Base-by-base conservation (phyloP, 2,113 vertebrate species). In the Catharus bicknelli region DNA sequence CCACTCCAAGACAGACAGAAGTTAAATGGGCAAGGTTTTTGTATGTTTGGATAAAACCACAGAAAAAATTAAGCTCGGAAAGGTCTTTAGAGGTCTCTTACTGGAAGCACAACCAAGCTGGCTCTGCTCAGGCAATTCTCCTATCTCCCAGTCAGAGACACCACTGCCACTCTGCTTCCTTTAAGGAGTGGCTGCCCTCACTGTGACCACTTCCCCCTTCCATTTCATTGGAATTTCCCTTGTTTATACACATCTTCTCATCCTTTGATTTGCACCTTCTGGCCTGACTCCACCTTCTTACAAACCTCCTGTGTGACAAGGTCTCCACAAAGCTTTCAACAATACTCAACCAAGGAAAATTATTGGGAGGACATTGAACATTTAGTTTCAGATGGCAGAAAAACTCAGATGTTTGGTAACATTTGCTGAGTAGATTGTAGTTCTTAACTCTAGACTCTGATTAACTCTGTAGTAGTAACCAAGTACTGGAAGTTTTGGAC, bases 281-380 rank as follows among this genome's bases (percentile, higher is more conserved):
- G 50, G 38, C 11, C 54, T 51, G 48, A 43, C 27, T 81, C 43
- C 40, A 26, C 13, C 13, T 59, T 50, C 36, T 47, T 30, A 30
- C 38, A 18, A 82, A 64, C n/a, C 0, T 27, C 19, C 51, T 27
- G 55, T 0, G 0, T 2, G 5, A 18, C 30, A 42, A 53, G 5
- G 86, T 43, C 67, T 58, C 26, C 11, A 22, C 29, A 75, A 62
- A 61, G 10, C 36, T 75, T 59, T 23, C 40, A 75, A 21, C 55
- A 69, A 48, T 30, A 58, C 17, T 38, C 30, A 58, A 29, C 14
- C 42, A 77, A 48, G 15, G 5, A 64, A 66, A 77, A 73, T 2
- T 62, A 17, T 25, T 43, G 23, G 27, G 19, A 90, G 20, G 48
- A 73, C 50, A 64, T 1, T 0, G 15, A 59, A 68, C 5, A 16